A percentile compares a stretch with the other conserved stretches of the same genome.
phyloP scores from a whole-genome alignment of 1,140 invertebrate species.

The Bicyclus anynana region DNA sequence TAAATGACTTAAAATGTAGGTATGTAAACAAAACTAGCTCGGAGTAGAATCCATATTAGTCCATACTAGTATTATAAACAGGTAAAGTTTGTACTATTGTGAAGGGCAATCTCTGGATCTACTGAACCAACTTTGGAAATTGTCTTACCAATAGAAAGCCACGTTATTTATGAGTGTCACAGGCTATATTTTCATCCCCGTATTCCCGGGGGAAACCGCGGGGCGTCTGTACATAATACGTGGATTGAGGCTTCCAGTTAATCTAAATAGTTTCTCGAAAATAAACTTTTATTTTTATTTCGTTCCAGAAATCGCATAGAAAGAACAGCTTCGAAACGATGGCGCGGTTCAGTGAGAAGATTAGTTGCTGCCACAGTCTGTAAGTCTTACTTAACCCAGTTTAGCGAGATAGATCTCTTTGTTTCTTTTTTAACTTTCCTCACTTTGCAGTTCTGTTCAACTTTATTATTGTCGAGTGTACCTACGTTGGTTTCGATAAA shows the following conservation, averaged over 20 bases:
- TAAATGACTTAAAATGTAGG: background rate
- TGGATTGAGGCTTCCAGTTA: too few species aligned
- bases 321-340: slow-evolving; percentile 59
- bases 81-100: too few species aligned
- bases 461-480: background rate
- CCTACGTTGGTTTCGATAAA: background rate
- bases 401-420: background rate
- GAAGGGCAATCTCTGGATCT: too few species aligned
- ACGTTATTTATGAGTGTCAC: too few species aligned
- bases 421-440: background rate
- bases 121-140: too few species aligned
- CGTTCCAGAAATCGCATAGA: slow-evolving; percentile 65
- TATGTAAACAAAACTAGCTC: background rate
- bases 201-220: too few species aligned
- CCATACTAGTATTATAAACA: too few species aligned
- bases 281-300: slow-evolving; percentile 19
- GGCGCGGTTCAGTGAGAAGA: slow-evolving; percentile 56
- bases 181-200: too few species aligned
- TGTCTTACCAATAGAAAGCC: too few species aligned
- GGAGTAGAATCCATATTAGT: too few species aligned
- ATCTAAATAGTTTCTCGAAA: too few species aligned
- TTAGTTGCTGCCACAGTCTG: slow-evolving; percentile 54
- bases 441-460: background rate
- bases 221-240: too few species aligned
- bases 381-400: slow-evolving; percentile 33